Base-by-base conservation (phyloP, 2,888 invertebrate species). In the Plebejus argus region DNA sequence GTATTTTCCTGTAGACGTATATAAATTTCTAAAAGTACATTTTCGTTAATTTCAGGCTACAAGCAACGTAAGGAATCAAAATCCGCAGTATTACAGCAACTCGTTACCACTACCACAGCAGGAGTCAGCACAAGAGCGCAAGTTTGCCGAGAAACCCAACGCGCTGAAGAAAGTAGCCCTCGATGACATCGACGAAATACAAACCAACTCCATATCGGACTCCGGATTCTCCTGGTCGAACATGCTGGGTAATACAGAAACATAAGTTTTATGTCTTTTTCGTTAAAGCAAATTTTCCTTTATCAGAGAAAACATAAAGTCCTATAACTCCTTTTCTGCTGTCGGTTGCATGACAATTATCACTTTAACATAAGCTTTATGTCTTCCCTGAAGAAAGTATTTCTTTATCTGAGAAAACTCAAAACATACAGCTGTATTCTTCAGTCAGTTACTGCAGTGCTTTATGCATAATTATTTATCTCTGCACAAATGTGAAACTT, bases 111-210 rank as follows among this genome's bases (percentile, higher is more conserved):
- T 84, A 77, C 86, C 86, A 45, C 87, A 87, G 71, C 85, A 86
- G 78, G 89, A 88, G 88, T 85, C 93, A 86, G 86, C 92, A 83
- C 87, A 96, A 83, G 96, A 96, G 79, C 95, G 98, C 81, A 98
- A 98, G 94, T 98, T 97, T 88, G 97, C 97, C 0, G 98, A 97
- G 87, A 98, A 98, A 88, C 97, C 98, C 18, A 98, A 98, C 87
- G 96, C 97, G 20, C 95, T 97, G 85, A 98, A 98, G 92, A 98
- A 98, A 92, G 98, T 98, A 5, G 96, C 96, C 3, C 89, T 97
- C 53, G 97, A 97, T 84, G 97, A 98, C 86, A 90, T 98, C 80
- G 97, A 97, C 83, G 98, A 98, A 83, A 95, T 97, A 81, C 96
- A 96, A 87, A 97, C 96, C 80, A 98, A 98, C 91, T 96, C 97